Percentiles rank a stretch among this genome's conserved stretches.
These are phyloP conservation scores for Carterocephalus palaemon DNA, from an alignment of 2,888 invertebrate genomes.

Conservation along the genomic window DNA sequence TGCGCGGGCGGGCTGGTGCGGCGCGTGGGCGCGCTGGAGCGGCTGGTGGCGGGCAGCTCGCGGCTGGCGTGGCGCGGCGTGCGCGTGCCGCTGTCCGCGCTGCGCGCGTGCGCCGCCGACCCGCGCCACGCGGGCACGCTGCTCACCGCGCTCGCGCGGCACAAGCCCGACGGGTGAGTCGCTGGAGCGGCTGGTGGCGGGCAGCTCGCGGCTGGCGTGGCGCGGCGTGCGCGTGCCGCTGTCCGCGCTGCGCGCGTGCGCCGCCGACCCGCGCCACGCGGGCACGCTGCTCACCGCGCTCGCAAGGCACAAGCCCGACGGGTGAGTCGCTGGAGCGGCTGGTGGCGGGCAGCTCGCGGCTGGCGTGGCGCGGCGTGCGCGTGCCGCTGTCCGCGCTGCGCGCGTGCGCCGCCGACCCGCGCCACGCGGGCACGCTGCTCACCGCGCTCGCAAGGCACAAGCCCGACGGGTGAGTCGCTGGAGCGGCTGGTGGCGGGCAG, in stretches of 20 bases:
- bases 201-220: conserved; percentile 66
- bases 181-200: conserved; percentile 73
- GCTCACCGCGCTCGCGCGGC: conserved; percentile 38
- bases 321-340: conserved; percentile 69
- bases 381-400: conserved; percentile 59
- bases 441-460: conserved; percentile 46
- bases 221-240: conserved; percentile 67
- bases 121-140: conserved; percentile 22
- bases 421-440: conserved; percentile 20
- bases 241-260: conserved; percentile 47
- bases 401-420: conserved; percentile 36
- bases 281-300: conserved; percentile 11
- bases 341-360: conserved; percentile 70
- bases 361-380: conserved; percentile 66
- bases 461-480: conserved; percentile 64
- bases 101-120: conserved; percentile 42
- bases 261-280: conserved; percentile 30
- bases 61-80: conserved; percentile 69
- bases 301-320: conserved; percentile 59
- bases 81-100: conserved; percentile 58
- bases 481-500: conserved; percentile 73
- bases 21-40: conserved; percentile 67
- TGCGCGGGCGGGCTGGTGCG: conserved; percentile 62
- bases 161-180: conserved; percentile 63
- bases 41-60: conserved; percentile 71